phyloP scores from a whole-genome alignment of 2,797 vertebrate genomes.

The Epinephelus malabaricus region DNA sequence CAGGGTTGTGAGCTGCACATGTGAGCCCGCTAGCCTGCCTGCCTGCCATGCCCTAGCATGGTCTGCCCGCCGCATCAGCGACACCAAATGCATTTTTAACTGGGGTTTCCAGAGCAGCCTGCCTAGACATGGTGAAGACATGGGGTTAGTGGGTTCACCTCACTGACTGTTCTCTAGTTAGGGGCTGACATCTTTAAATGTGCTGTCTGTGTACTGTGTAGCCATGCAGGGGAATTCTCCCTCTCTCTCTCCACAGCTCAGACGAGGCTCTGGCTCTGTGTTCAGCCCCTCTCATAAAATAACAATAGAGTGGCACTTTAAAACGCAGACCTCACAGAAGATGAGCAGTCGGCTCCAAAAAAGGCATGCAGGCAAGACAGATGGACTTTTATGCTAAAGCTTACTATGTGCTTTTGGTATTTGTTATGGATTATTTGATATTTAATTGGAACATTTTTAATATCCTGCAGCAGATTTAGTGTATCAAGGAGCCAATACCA shows the following conservation, averaged over 20 bases:
- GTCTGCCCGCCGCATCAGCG: constrained; percentile 50
- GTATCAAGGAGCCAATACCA: constrained; percentile 8
- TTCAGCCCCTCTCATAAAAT: constrained; percentile 77
- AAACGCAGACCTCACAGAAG: constrained; percentile 63
- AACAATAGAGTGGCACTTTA: constrained; percentile 77
- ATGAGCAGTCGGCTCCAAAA: constrained; percentile 48
- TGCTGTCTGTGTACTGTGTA: constrained; percentile 78
- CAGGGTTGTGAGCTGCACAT: constrained; percentile 50
- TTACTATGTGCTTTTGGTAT: constrained; percentile 30
- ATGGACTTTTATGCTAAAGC: constrained; percentile 40
- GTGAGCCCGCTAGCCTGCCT: constrained; percentile 33
- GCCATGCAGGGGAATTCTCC: constrained; percentile 75
- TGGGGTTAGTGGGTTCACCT: constrained; percentile 76
- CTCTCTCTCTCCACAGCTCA: constrained; percentile 52
- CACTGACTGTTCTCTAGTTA: constrained; percentile 73
- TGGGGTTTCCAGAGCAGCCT: constrained; percentile 69
- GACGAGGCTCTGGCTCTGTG: constrained; percentile 55
- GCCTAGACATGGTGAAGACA: constrained; percentile 74
- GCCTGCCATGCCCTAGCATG: constrained; percentile 19
- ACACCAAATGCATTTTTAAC: constrained; percentile 84
- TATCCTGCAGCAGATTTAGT: constrained; percentile 14
- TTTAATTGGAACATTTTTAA: constrained; percentile 34
- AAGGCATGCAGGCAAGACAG: constrained; percentile 30
- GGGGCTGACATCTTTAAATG: constrained; percentile 77
- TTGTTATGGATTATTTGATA: constrained; percentile 36